These are phyloP conservation scores for Helicoverpa zea DNA, from an alignment of 1,140 invertebrate species.

Conservation along the genomic window DNA sequence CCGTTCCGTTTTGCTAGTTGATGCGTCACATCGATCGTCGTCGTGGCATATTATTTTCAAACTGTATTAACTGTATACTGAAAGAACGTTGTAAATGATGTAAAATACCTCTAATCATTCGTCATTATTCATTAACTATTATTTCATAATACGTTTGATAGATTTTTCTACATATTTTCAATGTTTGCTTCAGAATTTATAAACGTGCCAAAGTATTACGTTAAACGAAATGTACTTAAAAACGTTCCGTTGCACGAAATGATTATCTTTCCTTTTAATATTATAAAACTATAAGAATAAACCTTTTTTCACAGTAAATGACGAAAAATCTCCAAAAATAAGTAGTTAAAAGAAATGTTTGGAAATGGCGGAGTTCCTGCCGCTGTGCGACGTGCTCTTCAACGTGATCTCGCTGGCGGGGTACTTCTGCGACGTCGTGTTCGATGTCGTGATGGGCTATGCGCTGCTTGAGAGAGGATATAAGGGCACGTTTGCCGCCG, in stretches of 20 bases:
- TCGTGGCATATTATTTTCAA: background rate
- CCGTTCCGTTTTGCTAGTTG: slow-evolving; percentile 27
- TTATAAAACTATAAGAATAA: background rate
- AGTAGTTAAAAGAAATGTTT: slow-evolving; percentile 71
- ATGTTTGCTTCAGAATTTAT: no score
- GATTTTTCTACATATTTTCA: background rate
- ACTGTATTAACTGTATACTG: no score
- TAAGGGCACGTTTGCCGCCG: slow-evolving; percentile 88
- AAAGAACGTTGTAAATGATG: background rate
- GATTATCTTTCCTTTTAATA: background rate
- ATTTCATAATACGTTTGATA: background rate
- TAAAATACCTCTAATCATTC: no score
- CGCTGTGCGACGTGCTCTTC: slow-evolving; percentile 95
- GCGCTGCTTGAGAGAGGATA: slow-evolving; percentile 91
- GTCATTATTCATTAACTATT: background rate
- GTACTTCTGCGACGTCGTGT: slow-evolving; percentile 97
- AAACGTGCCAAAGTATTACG: background rate
- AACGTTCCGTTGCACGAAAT: slow-evolving; percentile 44
- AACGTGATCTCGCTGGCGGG: slow-evolving; percentile 96
- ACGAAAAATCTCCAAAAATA: slow-evolving; percentile 45
- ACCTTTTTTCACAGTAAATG: slow-evolving; percentile 59
- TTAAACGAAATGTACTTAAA: background rate
- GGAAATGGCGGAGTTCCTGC: slow-evolving; percentile 92
- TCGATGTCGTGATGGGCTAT: slow-evolving; percentile 95
- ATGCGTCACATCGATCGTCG: no score